Conservation (phyloP, 2,888 invertebrate species). For the Leptinotarsa rubiginosa region DNA sequence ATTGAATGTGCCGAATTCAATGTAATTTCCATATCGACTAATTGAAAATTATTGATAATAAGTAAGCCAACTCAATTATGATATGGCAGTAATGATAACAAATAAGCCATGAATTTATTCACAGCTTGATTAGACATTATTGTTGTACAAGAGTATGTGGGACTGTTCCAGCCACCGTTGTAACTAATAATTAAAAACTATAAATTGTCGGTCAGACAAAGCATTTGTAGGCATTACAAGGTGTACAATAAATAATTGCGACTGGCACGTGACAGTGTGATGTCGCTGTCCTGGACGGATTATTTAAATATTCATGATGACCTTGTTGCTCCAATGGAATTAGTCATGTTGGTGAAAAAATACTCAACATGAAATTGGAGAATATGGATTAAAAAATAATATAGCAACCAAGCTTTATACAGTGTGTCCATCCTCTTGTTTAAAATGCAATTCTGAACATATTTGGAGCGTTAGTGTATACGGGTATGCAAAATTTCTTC, state of each 20-base stretch:
- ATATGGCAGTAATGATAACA: slow-evolving; percentile 11
- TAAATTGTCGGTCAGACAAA: slow-evolving; percentile 54
- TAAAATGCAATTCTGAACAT: no score
- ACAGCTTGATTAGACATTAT: slow-evolving; percentile 8
- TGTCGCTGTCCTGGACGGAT: slow-evolving; percentile 58
- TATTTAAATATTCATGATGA: slow-evolving; percentile 59
- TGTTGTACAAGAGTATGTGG: slow-evolving; percentile 36
- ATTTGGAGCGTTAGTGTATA: no score
- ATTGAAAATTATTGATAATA: slow-evolving; percentile 12
- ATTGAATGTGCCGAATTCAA: not conserved
- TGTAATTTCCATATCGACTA: slow-evolving; percentile 4
- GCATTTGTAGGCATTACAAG: slow-evolving; percentile 52
- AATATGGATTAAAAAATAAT: no score
- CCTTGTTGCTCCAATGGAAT: slow-evolving; percentile 1
- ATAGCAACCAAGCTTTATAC: no score
- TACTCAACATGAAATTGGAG: no score
- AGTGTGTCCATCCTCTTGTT: no score
- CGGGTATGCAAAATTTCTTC: no score
- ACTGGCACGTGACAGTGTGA: slow-evolving; percentile 58
- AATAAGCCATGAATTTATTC: slow-evolving; percentile 12
- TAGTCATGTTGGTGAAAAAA: not conserved
- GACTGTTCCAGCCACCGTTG: slow-evolving; percentile 53
- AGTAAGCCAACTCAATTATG: slow-evolving; percentile 15
- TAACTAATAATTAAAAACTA: slow-evolving; percentile 61
- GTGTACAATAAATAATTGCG: slow-evolving; percentile 64